Percentiles rank a stretch among this genome's conserved stretches.
Conservation (phyloP, 2,797 vertebrate genomes). For the Xyrichtys novacula region DNA sequence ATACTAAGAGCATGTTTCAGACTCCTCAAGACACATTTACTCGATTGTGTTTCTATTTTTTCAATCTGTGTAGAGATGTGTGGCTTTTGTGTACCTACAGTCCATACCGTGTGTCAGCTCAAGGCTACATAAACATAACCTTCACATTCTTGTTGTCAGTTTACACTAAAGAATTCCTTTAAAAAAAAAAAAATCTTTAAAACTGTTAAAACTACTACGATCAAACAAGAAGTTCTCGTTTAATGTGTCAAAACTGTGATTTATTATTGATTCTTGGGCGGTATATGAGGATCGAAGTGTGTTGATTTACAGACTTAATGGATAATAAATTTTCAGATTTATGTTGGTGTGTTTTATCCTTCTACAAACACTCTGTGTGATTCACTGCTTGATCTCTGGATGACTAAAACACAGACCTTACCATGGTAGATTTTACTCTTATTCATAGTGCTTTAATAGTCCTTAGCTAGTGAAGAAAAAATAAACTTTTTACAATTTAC, state of each 20-base stretch:
- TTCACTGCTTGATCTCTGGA: too few species aligned
- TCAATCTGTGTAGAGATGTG: neutral
- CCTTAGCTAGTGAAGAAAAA: too few species aligned
- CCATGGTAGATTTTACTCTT: too few species aligned
- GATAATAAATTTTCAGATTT: slow-evolving; percentile 4
- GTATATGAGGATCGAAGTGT: too few species aligned
- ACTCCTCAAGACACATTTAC: neutral
- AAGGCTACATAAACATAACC: slow-evolving; percentile 9
- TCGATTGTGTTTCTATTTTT: neutral
- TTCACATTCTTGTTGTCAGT: neutral
- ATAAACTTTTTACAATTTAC: too few species aligned
- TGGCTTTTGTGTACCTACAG: neutral
- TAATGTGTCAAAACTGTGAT: neutral
- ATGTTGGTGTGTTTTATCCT: neutral
- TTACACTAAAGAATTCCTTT: slow-evolving; percentile 9
- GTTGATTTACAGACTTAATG: too few species aligned
- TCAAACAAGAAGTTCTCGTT: neutral
- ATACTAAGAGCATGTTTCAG: neutral
- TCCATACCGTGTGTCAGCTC: neutral
- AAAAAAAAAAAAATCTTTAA: neutral
- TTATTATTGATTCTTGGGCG: too few species aligned
- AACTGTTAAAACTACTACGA: neutral
- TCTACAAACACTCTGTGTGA: too few species aligned
- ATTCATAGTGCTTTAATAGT: too few species aligned
- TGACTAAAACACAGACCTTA: too few species aligned